Evolutionary conservation across 2,888 invertebrate species (phyloP).

Genomic region (Byasa hedistus): DNA sequence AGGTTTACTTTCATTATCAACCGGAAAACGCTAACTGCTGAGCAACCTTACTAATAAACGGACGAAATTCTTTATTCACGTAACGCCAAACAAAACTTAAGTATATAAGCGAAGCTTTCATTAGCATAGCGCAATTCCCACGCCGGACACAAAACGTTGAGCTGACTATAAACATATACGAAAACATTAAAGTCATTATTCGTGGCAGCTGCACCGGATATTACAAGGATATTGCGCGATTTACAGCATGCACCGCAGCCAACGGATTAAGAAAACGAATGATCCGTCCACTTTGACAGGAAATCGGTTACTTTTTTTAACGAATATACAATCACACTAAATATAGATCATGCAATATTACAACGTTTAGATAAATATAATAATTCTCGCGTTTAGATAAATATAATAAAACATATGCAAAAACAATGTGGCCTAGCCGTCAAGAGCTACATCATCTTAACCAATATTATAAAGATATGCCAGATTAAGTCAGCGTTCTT

Average conservation of each 20-base stretch:
- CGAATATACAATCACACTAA: neutral
- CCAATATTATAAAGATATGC: too few species aligned
- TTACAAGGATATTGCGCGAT: slow-evolving; percentile 17
- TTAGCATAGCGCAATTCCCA: slow-evolving; percentile 1
- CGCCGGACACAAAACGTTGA: neutral
- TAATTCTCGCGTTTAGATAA: neutral
- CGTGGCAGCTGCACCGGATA: slow-evolving; percentile 29
- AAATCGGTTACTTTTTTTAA: slow-evolving; percentile 6
- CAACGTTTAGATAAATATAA: neutral
- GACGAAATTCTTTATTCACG: too few species aligned
- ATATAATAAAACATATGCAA: too few species aligned
- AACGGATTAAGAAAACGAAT: slow-evolving; percentile 22
- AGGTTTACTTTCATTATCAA: too few species aligned
- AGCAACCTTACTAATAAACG: too few species aligned
- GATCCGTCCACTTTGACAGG: neutral
- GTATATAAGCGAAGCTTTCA: neutral
- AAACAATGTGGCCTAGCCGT: too few species aligned
- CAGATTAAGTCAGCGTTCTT: too few species aligned
- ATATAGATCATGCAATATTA: neutral
- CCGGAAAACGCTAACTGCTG: too few species aligned
- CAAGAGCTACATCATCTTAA: too few species aligned
- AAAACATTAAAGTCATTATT: slow-evolving; percentile 21
- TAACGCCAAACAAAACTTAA: neutral
- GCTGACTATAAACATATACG: slow-evolving; percentile 13
- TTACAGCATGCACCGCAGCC: slow-evolving; percentile 17